These are phyloP conservation scores for Diachasma alloeum DNA, from an alignment of 1,140 invertebrate genomes.

Conservation along the genomic window DNA sequence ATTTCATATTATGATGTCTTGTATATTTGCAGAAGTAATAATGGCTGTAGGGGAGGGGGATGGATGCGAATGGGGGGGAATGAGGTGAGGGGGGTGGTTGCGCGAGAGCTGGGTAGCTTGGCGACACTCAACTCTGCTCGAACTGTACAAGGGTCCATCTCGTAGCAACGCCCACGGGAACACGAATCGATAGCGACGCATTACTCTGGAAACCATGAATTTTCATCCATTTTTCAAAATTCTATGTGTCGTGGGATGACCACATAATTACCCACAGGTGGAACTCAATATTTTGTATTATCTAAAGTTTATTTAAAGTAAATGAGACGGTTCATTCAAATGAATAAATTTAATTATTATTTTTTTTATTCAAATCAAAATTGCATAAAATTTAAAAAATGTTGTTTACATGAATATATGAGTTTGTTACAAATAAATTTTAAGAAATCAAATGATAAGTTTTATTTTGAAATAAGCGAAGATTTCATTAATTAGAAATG, in stretches of 20 bases:
- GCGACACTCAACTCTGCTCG: slow-evolving; percentile 62
- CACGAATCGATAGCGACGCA: slow-evolving; percentile 64
- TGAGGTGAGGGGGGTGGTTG: slow-evolving; percentile 17
- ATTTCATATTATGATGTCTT: slow-evolving; percentile 49
- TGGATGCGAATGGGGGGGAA: slow-evolving; percentile 29
- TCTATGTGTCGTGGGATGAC: background rate
- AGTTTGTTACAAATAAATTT: too few relatives aligned
- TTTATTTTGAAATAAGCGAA: too few relatives aligned
- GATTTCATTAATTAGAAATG: too few relatives aligned
- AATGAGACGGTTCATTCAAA: too few relatives aligned
- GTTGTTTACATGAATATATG: too few relatives aligned
- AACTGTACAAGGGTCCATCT: slow-evolving; percentile 65
- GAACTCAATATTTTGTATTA: too few relatives aligned
- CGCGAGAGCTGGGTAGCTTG: slow-evolving; percentile 58
- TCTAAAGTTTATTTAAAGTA: too few relatives aligned
- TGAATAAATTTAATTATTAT: too few relatives aligned
- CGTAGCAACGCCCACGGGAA: slow-evolving; percentile 67
- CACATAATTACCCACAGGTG: too few relatives aligned
- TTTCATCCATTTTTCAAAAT: slow-evolving; percentile 52
- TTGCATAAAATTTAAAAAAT: too few relatives aligned
- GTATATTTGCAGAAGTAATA: slow-evolving; percentile 59
- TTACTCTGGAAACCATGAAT: slow-evolving; percentile 62
- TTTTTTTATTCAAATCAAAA: too few relatives aligned
- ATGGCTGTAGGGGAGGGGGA: slow-evolving; percentile 35
- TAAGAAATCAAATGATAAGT: too few relatives aligned